Conservation (phyloP, 2,888 invertebrate species). For the Drosophila parthenogenetica region DNA sequence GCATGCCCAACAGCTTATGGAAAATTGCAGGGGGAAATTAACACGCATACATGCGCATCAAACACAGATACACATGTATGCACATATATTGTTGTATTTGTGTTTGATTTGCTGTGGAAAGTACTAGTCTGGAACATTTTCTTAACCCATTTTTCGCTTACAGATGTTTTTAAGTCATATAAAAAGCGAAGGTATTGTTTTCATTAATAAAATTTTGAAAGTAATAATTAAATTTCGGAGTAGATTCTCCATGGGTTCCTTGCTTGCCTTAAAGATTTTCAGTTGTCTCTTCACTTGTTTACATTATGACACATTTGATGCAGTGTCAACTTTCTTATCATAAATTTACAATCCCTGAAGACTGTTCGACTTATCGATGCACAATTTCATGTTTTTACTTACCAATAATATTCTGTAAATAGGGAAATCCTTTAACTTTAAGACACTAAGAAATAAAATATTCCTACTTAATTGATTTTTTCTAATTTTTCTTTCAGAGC, state of each 20-base stretch:
- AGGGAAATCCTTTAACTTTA: too few relatives aligned
- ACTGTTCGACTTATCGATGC: too few relatives aligned
- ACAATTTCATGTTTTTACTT: too few relatives aligned
- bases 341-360: too few relatives aligned
- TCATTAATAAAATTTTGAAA: too few relatives aligned
- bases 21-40: constrained; percentile 67
- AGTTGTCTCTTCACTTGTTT: too few relatives aligned
- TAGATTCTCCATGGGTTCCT: background rate
- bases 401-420: too few relatives aligned
- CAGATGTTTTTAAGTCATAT: too few relatives aligned
- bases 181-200: too few relatives aligned
- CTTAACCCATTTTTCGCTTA: constrained; percentile 17
- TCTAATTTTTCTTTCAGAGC: constrained; percentile 54
- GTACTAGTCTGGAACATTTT: constrained; percentile 55
- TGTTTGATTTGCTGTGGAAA: constrained; percentile 65
- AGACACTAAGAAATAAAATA: background rate
- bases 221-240: too few relatives aligned
- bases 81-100: constrained; percentile 1
- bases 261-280: background rate
- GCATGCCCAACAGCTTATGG: constrained; percentile 73
- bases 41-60: background rate
- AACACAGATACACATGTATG: background rate
- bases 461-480: constrained; percentile 14
- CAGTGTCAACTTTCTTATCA: too few relatives aligned
- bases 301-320: too few relatives aligned